Evolutionary conservation across 1,140 invertebrate species (phyloP).

Genomic region (Cephus cinctus): DNA sequence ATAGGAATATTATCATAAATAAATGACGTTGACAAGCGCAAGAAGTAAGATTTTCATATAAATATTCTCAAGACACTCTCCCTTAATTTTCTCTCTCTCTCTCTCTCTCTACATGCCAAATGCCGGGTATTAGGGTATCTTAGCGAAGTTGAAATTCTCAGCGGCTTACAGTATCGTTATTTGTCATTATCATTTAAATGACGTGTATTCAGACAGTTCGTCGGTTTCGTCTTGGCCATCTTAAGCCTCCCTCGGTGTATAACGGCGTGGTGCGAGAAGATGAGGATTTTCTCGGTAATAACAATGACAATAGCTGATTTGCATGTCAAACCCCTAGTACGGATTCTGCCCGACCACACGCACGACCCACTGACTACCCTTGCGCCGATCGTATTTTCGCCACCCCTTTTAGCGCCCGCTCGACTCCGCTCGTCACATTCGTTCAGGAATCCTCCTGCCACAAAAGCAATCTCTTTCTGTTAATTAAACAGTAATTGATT

Average conservation of each 20-base stretch:
- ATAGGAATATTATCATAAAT: too few relatives aligned
- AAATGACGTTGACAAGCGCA: too few relatives aligned
- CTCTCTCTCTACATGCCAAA: too few relatives aligned
- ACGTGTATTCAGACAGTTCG: slow-evolving; percentile 1
- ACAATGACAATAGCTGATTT: slow-evolving; percentile 31
- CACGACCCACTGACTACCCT: too few relatives aligned
- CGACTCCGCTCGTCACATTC: background rate
- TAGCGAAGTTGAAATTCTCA: background rate
- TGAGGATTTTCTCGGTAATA: slow-evolving; percentile 19
- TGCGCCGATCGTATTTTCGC: too few relatives aligned
- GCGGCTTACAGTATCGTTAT: background rate
- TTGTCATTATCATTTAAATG: slow-evolving; percentile 5
- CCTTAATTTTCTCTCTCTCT: too few relatives aligned
- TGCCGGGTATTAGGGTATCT: background rate
- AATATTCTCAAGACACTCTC: too few relatives aligned
- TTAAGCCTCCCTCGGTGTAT: background rate
- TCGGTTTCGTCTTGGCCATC: slow-evolving; percentile 1
- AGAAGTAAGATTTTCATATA: too few relatives aligned
- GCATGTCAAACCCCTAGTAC: slow-evolving; percentile 22
- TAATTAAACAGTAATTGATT: too few relatives aligned
- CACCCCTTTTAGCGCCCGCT: background rate
- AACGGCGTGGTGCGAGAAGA: slow-evolving; percentile 4
- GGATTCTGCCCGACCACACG: background rate
- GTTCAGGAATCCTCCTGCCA: background rate
- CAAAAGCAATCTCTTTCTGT: slow-evolving; percentile 2